Conservation (phyloP, 2,797 vertebrate species). For the Poliocrania exsul region DNA sequence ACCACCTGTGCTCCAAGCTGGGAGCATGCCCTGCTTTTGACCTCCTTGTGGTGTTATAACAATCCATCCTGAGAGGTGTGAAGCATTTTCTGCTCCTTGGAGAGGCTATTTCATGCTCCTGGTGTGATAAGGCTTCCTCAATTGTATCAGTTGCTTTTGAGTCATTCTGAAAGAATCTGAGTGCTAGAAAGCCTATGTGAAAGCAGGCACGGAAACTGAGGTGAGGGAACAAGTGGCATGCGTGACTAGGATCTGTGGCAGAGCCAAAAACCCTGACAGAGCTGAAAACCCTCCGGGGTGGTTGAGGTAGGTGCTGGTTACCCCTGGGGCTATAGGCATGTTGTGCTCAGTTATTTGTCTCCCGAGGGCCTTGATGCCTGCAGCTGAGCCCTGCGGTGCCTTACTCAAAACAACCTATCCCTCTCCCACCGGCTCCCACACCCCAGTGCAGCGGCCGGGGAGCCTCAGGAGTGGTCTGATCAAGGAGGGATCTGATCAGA, state of each 20-base stretch:
- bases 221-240: background rate
- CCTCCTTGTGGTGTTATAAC: accelerated
- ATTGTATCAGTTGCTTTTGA: background rate
- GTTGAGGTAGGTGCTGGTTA: background rate
- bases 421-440: background rate
- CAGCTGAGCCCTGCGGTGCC: background rate
- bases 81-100: background rate
- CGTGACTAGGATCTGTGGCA: background rate
- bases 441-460: background rate
- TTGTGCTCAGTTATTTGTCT: background rate
- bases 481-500: background rate
- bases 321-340: background rate
- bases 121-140: background rate
- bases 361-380: background rate
- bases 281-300: background rate
- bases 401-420: background rate
- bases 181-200: background rate
- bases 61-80: accelerated
- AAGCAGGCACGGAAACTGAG: background rate
- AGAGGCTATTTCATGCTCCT: background rate
- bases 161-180: background rate
- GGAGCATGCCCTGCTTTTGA: background rate
- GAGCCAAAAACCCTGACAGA: background rate
- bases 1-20: background rate
- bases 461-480: background rate